Evolutionary conservation across 2,113 vertebrate genomes (phyloP), one percentile per base, ranked within the genome.

Genomic region (Proterorhinus semilunaris): DNA sequence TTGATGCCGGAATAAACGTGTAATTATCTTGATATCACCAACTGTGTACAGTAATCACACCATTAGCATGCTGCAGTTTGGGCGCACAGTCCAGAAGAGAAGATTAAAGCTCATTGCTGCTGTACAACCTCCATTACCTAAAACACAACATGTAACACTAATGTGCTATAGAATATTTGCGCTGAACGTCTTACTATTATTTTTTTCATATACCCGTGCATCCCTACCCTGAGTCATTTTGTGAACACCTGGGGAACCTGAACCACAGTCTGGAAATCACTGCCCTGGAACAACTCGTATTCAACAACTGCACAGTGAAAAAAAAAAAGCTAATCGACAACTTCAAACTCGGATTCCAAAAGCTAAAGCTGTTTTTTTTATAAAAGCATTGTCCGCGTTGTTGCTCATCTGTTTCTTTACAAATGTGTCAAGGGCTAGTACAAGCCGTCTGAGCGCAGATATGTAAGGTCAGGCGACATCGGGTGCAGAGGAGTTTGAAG

Each of bases 381-480:
- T 17, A 17, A 50, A 50, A 50, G 15, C 12, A 27, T 44, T n/a
- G 58, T 61, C 15, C 45, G 2, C 21, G 21, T 45, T 61, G 8
- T 44, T 61, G n/a, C 44, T 1, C 51, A 53, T 7, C 44, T 15
- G 8, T 4, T 36, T 67, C n/a, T 57, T 21, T 9, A 59, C 7
- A 47, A 66, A 65, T 46, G 51, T 74, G 78, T 62, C 53, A 49
- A 65, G 44, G 74, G 71, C 79, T 79, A 72, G 59, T 51, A 77
- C 69, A 78, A 69, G 74, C 73, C 69, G 66, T 81, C 72, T 87
- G 78, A 82, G 68, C 54, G 43, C 61, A 57, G 11, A n/a, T 66
- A 67, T 16, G 68, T 78, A 87, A 89, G 84, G 85, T 87, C 84
- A 64, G 49, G 42, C 61, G 76, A 81, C 87, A 83, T 81, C 85